Evolutionary conservation across 2,888 invertebrate genomes (phyloP).

Genomic region (Drosophila meridiana): DNA sequence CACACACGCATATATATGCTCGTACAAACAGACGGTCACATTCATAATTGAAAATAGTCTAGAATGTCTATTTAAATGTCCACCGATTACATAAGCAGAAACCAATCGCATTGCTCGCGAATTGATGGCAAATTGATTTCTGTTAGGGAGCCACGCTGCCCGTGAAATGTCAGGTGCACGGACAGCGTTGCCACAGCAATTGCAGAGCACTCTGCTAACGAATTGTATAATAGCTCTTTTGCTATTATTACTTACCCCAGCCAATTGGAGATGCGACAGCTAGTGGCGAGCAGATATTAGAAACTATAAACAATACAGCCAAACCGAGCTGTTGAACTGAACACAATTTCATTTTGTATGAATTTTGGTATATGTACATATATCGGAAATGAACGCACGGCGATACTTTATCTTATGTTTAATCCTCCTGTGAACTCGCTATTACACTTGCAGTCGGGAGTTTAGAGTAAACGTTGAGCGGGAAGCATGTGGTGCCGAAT

Average conservation of each 20-base stretch:
- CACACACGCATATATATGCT: neutral
- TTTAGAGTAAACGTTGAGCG: slow-evolving; percentile 24
- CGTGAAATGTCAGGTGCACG: slow-evolving; percentile 6
- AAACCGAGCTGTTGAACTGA: slow-evolving; percentile 25
- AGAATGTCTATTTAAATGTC: slow-evolving; percentile 40
- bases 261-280: slow-evolving; percentile 52
- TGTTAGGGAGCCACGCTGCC: neutral
- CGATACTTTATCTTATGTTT: neutral
- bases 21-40: slow-evolving; percentile 15
- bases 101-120: slow-evolving; percentile 26
- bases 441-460: slow-evolving; percentile 15
- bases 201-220: slow-evolving; percentile 21
- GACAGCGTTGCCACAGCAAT: slow-evolving; percentile 29
- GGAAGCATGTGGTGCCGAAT: slow-evolving; percentile 35
- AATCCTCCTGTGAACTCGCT: neutral
- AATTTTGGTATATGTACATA: neutral
- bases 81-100: slow-evolving; percentile 33
- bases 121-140: slow-evolving; percentile 52
- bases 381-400: slow-evolving; percentile 9
- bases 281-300: slow-evolving; percentile 15
- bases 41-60: slow-evolving; percentile 25
- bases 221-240: slow-evolving; percentile 42
- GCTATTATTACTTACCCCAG: slow-evolving; percentile 59
- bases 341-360: slow-evolving; percentile 41
- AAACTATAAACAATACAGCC: slow-evolving; percentile 21